Evolutionary conservation across 2,888 invertebrate species (phyloP).

Genomic region (Laspeyria flexula): DNA sequence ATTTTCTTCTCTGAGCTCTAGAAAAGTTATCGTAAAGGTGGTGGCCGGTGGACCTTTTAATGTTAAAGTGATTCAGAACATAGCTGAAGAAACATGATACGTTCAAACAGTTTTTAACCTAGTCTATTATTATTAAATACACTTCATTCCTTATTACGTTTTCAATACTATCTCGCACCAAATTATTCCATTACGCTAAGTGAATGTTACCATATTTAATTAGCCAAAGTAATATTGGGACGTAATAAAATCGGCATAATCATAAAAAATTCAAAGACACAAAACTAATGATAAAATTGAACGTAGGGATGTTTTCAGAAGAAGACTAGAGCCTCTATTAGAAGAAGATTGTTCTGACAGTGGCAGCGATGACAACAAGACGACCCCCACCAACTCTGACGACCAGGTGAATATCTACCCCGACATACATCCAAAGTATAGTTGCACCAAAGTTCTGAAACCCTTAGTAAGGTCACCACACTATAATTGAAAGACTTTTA

Average conservation of each 20-base stretch:
- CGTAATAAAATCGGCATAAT: neutral
- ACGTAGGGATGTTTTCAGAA: conserved; percentile 85
- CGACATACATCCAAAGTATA: conserved; percentile 16
- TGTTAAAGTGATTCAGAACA: too few species aligned
- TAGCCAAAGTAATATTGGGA: neutral
- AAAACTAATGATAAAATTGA: conserved; percentile 23
- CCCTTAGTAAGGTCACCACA: conserved; percentile 1
- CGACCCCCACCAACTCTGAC: conserved; percentile 80
- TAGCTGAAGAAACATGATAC: too few species aligned
- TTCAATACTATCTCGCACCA: too few species aligned
- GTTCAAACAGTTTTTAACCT: too few species aligned
- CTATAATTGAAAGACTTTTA: neutral
- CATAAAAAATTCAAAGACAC: conserved; percentile 6
- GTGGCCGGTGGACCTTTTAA: too few species aligned
- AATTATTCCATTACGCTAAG: too few species aligned
- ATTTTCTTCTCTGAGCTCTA: too few species aligned
- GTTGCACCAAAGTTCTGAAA: conserved; percentile 39
- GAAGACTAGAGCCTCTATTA: conserved; percentile 92
- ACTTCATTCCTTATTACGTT: too few species aligned
- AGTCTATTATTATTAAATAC: too few species aligned
- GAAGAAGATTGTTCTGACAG: conserved; percentile 93
- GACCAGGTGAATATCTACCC: conserved; percentile 81
- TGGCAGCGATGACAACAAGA: conserved; percentile 78
- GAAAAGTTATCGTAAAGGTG: too few species aligned
- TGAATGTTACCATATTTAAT: too few species aligned